phyloP scores from a whole-genome alignment of 2,888 invertebrate species.

The Lobophora halterata region DNA sequence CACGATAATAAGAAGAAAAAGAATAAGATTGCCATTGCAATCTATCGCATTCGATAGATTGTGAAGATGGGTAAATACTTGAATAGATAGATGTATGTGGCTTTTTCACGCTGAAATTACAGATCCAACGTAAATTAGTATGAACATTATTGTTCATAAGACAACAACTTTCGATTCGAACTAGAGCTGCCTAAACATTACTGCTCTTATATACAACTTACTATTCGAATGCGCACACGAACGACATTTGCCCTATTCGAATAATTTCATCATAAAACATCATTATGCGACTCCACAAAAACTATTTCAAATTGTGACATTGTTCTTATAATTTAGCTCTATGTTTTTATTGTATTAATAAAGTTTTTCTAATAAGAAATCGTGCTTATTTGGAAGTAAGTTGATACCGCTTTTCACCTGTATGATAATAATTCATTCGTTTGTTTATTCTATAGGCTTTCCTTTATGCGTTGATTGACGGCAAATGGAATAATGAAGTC shows the following conservation, averaged over 20 bases:
- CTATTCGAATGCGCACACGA: constrained; percentile 28
- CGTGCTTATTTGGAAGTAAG: constrained; percentile 9
- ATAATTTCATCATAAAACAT: constrained; percentile 54
- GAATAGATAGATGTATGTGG: too few species aligned
- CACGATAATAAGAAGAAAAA: too few species aligned
- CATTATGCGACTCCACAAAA: constrained; percentile 42
- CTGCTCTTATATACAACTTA: constrained; percentile 1
- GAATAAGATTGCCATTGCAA: too few species aligned
- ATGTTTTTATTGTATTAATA: constrained; percentile 20
- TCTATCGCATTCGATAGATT: too few species aligned
- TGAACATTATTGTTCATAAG: not conserved
- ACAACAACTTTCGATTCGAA: not conserved
- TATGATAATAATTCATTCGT: constrained; percentile 7
- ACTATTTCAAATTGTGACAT: constrained; percentile 37
- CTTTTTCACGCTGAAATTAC: too few species aligned
- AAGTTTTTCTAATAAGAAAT: constrained; percentile 18
- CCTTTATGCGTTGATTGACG: too few species aligned
- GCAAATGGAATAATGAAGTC: too few species aligned
- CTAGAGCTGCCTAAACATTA: constrained; percentile 2
- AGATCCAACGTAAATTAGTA: too few species aligned
- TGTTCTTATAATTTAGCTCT: constrained; percentile 35
- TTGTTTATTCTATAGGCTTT: not conserved
- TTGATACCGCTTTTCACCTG: constrained; percentile 13
- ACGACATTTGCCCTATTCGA: constrained; percentile 42
- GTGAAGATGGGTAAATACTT: too few species aligned